Percentiles rank a stretch among this genome's conserved stretches.
Conservation (phyloP, 2,113 vertebrate species). For the Atherinomorus stipes region DNA sequence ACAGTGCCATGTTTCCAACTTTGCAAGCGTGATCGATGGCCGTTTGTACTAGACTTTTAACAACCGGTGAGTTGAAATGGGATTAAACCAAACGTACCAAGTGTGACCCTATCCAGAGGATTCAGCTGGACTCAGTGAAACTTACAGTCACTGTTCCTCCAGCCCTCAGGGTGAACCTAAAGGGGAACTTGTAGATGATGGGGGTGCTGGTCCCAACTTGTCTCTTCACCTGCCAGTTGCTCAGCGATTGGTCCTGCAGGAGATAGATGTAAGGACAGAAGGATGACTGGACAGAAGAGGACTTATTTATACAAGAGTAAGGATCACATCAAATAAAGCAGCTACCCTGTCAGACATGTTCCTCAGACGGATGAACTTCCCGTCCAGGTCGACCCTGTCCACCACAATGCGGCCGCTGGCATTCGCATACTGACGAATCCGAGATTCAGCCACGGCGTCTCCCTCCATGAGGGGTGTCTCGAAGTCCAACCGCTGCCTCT, state of each 20-base stretch:
- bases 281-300: no score
- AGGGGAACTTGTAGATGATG: slow-evolving; percentile 91
- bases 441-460: slow-evolving; percentile 84
- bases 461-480: slow-evolving; percentile 76
- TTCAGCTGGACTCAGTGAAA: background rate
- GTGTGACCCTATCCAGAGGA: no score
- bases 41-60: no score
- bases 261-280: background rate
- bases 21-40: no score
- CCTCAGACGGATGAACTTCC: slow-evolving; percentile 92
- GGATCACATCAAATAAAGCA: no score
- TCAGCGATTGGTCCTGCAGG: slow-evolving; percentile 89
- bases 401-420: slow-evolving; percentile 92
- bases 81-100: no score
- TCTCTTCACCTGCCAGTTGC: slow-evolving; percentile 94
- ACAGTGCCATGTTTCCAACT: no score
- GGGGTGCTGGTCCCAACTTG: slow-evolving; percentile 84
- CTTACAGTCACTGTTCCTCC: slow-evolving; percentile 92
- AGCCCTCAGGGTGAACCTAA: slow-evolving; percentile 91
- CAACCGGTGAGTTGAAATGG: no score
- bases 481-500: slow-evolving; percentile 89
- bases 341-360: slow-evolving; percentile 94
- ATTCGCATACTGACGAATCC: slow-evolving; percentile 90
- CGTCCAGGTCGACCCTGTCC: slow-evolving; percentile 94
- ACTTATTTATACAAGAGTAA: no score